Conservation (phyloP, 1,140 invertebrate species). For the Plectrocnemia conspersa region DNA sequence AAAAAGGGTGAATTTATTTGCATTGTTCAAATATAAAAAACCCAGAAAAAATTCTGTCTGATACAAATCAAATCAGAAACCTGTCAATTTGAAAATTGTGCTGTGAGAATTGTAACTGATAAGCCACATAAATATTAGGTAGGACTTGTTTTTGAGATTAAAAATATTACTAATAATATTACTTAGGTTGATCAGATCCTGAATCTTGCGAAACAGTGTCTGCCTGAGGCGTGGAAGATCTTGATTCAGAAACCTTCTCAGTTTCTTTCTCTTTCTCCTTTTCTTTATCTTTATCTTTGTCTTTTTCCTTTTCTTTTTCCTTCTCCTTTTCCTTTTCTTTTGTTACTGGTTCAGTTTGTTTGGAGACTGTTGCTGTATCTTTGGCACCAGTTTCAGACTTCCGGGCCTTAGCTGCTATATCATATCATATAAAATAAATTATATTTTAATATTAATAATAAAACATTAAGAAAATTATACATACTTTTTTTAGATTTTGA, state of each 20-base stretch:
- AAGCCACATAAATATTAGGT: no score
- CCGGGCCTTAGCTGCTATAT: slow-evolving; percentile 44
- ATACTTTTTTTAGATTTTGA: slow-evolving; percentile 59
- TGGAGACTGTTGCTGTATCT: slow-evolving; percentile 38
- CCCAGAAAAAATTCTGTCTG: no score
- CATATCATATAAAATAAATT: no score
- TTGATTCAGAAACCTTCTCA: slow-evolving; percentile 35
- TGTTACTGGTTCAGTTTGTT: slow-evolving; percentile 41
- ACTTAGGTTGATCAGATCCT: slow-evolving; percentile 50
- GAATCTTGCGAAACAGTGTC: slow-evolving; percentile 47
- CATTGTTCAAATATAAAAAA: no score
- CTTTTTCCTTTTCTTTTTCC: slow-evolving; percentile 22
- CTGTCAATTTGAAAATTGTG: no score
- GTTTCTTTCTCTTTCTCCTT: slow-evolving; percentile 34
- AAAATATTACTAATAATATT: no score
- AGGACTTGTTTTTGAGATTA: no score
- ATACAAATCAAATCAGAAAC: no score
- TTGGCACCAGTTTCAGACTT: slow-evolving; percentile 43
- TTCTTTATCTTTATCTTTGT: slow-evolving; percentile 40
- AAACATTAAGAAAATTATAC: slow-evolving; percentile 6
- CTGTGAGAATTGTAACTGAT: no score
- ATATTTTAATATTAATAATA: slow-evolving; percentile 1
- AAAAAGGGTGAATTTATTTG: no score
- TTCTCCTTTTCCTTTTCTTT: slow-evolving; percentile 34
- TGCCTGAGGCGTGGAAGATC: slow-evolving; percentile 45